Conservation (phyloP, 2,113 vertebrate species). For the Podarcis cretensis region DNA sequence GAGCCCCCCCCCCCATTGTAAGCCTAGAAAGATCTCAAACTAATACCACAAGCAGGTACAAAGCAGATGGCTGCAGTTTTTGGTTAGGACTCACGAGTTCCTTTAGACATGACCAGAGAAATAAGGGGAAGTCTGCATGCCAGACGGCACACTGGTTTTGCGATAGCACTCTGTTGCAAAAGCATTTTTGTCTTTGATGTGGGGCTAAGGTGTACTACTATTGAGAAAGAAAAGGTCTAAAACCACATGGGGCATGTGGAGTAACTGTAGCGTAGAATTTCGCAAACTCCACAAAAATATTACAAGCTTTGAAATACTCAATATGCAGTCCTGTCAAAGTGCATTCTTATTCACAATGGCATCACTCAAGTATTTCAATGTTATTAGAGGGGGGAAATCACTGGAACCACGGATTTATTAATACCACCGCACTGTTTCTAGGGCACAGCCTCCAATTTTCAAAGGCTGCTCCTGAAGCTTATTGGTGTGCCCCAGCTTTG, state of each 20-base stretch:
- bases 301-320: background rate
- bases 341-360: background rate
- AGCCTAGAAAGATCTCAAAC: background rate
- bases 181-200: background rate
- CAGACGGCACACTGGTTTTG: background rate
- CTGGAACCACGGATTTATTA: background rate
- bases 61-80: background rate
- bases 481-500: background rate
- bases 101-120: background rate
- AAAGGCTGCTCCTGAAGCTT: too few relatives aligned
- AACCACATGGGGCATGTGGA: background rate
- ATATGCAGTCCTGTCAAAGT: too few relatives aligned
- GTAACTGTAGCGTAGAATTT: too few relatives aligned
- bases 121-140: background rate
- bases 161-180: background rate
- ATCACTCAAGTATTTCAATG: background rate
- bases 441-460: background rate
- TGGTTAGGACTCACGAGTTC: background rate
- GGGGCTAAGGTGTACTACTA: background rate
- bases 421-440: background rate
- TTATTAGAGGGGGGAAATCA: background rate
- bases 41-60: background rate
- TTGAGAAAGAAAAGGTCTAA: too few relatives aligned
- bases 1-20: too few relatives aligned
- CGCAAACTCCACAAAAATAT: too few relatives aligned